Base-by-base conservation (phyloP, 2,797 vertebrate genomes). In the Enteromius argenteus region DNA sequence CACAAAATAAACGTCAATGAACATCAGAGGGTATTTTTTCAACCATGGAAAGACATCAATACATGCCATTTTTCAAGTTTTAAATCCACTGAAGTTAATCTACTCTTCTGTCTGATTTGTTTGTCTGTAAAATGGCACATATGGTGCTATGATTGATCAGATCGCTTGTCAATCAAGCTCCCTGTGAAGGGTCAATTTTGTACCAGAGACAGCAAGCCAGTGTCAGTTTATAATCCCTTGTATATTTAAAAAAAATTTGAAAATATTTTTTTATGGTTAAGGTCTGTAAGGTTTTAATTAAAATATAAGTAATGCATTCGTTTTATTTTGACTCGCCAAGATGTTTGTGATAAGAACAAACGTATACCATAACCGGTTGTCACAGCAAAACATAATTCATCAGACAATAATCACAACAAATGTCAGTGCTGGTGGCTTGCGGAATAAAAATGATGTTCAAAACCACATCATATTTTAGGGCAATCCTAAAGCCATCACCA, bases 401-500 rank as follows among this genome's bases (percentile, higher is more conserved):
- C 19, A 49, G 69, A 87, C 85, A 87, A 53, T 85, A 79, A 77
- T 76, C 39, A 51, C 49, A 89, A 88, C 44, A 86, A 83, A 86
- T 30, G 68, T 83, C 74, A 81, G 83, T 79, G 46, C 86, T 83
- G 80, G 64, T 74, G 49, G 27, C 71, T 72, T 80, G 72, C 73
- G 84, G 81, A 84, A 44, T 58, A 80, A 53, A 42, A 9, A 19
- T 79, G 60, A 87, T 80, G 83, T 71, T 87, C 44, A 79, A 86
- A 86, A 88, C 84, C 81, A 72, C 84, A 88, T 66, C 13, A 67
- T 79, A 85, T 71, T 86, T 88, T 81, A 13, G 58, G 68, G 44
- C 53, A 82, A 81, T 88, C 83, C 80, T 83, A 64, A 83, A 83
- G 85, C 89, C 89, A 86, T 85, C 66, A 68, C 86, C 66, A 85